Percentiles rank a stretch among this genome's conserved stretches.
These are phyloP conservation scores for Megaleporinus macrocephalus DNA, from an alignment of 2,113 vertebrate species.

Conservation along the genomic window DNA sequence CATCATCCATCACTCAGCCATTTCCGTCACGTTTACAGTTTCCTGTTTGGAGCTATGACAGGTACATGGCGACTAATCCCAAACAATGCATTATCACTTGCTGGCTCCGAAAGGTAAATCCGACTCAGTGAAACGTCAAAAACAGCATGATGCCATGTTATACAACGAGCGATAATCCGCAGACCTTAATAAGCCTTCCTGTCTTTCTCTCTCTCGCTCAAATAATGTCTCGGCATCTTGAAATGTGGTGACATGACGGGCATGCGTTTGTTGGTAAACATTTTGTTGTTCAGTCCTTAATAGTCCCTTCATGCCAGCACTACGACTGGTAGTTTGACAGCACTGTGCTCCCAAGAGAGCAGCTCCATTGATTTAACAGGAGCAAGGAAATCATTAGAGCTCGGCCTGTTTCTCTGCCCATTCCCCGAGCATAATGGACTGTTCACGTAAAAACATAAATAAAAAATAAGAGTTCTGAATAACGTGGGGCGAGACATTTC, in stretches of 20 bases:
- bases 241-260: not conserved
- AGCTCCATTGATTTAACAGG: constrained; percentile 56
- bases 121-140: not conserved
- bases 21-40: not conserved
- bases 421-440: constrained; percentile 48
- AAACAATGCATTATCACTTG: not conserved
- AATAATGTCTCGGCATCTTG: not conserved
- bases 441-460: constrained; percentile 50
- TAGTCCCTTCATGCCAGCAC: constrained; percentile 41
- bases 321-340: constrained; percentile 36
- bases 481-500: constrained; percentile 9
- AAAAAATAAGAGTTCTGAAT: constrained; percentile 27
- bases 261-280: constrained; percentile 2
- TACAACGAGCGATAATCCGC: not conserved
- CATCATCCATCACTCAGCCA: not conserved
- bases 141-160: not conserved
- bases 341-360: constrained; percentile 44
- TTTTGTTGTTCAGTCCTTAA: constrained; percentile 36
- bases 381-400: constrained; percentile 52
- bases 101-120: not conserved
- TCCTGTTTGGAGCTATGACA: not conserved
- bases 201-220: not conserved
- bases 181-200: not conserved
- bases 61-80: not conserved
- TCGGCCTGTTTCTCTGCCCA: constrained; percentile 17